Evolutionary conservation across 1,140 invertebrate species (phyloP), one percentile per base, ranked within the genome.

Genomic region (Varroa destructor): DNA sequence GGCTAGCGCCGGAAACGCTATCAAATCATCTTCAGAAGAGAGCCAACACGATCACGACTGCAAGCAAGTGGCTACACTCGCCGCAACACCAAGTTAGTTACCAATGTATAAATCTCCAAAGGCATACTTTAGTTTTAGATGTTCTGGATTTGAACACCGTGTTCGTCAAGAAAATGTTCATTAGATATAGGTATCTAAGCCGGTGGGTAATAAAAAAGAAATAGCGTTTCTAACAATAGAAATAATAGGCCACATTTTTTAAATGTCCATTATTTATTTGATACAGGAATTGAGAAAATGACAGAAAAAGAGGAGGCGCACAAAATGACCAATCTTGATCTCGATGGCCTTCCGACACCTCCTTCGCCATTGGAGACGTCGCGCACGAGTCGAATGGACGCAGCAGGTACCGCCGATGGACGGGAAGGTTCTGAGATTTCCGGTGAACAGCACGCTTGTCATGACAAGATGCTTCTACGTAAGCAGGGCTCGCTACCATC

Each of bases 221-320:
- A 25, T 25, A 25, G 25, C 10, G 3, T 61, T 61, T 42, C 42
- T 37, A 42, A 61, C 57, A 61, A 40, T 25, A 25, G 25, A 25
- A 25, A 25, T 25, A 25, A 25, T 25, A 25, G 25, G 25, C 25
- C 25, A 25, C 25, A 25, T 70, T 71, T 71, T 72, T 71, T n/a
- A 72, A 4, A 6, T 72, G 36, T 55, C 6, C 57, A 71, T 58
- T 1, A 46, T 72, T 71, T 55, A 73, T 43, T 75, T 79, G 25
- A 25, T 74, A 55, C 77, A 87, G 88, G 87, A 56, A 89, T 96
- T 74, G 88, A 88, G 70, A 89, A 92, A 75, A 97, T 97, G 90
- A 98, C 94, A 25, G 93, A 96, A 79, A 86, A 88, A 74, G 90
- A 93, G 80, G 89, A 87, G 0, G 91, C 91, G 0, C 90, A 93